These are phyloP conservation scores for Cheilosia impressa DNA, from an alignment of 2,888 invertebrate species.

Conservation along the genomic window DNA sequence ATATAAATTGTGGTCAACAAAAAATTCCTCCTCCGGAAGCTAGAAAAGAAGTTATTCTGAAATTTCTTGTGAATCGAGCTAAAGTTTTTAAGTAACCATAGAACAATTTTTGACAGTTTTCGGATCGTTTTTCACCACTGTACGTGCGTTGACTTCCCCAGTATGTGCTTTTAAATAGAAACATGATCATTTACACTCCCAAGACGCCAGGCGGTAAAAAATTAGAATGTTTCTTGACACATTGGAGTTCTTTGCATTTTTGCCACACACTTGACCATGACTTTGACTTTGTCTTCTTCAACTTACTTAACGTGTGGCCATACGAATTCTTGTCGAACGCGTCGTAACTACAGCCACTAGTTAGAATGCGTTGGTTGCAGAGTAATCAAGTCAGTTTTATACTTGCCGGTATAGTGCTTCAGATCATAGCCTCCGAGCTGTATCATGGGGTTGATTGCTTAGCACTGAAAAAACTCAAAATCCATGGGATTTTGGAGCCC, in stretches of 20 bases:
- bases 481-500: background rate
- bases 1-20: too few species aligned
- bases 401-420: slow-evolving; percentile 7
- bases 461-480: background rate
- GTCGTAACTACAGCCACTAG: slow-evolving; percentile 5
- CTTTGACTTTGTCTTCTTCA: background rate
- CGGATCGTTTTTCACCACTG: too few species aligned
- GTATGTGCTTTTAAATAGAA: too few species aligned
- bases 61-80: too few species aligned
- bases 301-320: background rate
- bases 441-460: slow-evolving; percentile 8
- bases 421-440: background rate
- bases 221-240: background rate
- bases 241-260: background rate
- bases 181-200: background rate
- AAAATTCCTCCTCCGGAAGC: too few species aligned
- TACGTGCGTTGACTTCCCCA: too few species aligned
- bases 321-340: background rate
- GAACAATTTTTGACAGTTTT: too few species aligned
- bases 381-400: slow-evolving; percentile 7
- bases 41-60: too few species aligned
- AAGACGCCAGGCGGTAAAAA: background rate
- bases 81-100: too few species aligned
- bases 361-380: slow-evolving; percentile 37
- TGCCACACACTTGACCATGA: background rate